phyloP scores from a whole-genome alignment of 2,797 vertebrate genomes.

The Chrysocyon brachyurus region DNA sequence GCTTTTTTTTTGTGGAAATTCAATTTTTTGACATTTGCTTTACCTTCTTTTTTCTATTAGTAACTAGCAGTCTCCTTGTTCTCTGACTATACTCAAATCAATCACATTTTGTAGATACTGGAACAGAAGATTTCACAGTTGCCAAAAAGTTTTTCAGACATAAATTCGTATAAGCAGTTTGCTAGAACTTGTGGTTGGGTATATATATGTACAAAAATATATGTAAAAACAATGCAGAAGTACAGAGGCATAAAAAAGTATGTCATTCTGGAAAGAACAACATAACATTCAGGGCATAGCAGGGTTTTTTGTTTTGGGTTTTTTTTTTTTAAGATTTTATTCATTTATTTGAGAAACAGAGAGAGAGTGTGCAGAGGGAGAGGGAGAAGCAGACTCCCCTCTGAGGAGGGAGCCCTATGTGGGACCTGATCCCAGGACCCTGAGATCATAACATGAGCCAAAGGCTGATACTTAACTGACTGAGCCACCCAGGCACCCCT shows the following conservation, averaged over 20 bases:
- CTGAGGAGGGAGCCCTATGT: too few species aligned
- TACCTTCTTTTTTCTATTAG: slow-evolving; percentile 53
- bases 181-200: background rate
- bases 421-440: too few species aligned
- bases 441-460: too few species aligned
- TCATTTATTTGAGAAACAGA: too few species aligned
- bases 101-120: slow-evolving; percentile 35
- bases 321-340: too few species aligned
- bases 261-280: slow-evolving; percentile 19
- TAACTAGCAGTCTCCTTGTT: slow-evolving; percentile 33
- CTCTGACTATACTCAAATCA: slow-evolving; percentile 33
- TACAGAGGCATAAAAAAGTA: background rate
- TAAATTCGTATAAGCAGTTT: slow-evolving; percentile 24
- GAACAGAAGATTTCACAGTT: slow-evolving; percentile 55
- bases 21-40: slow-evolving; percentile 27
- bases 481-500: too few species aligned
- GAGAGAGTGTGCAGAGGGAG: too few species aligned
- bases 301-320: too few species aligned
- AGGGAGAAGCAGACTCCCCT: too few species aligned
- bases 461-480: too few species aligned
- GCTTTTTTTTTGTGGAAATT: slow-evolving; percentile 3
- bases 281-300: background rate
- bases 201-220: background rate
- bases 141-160: slow-evolving; percentile 56
- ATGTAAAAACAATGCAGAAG: background rate